A percentile compares a stretch with the other conserved stretches of the same genome.
These are phyloP conservation scores for Tonatia bakeri DNA, from an alignment of 2,113 vertebrate species.

Conservation along the genomic window DNA sequence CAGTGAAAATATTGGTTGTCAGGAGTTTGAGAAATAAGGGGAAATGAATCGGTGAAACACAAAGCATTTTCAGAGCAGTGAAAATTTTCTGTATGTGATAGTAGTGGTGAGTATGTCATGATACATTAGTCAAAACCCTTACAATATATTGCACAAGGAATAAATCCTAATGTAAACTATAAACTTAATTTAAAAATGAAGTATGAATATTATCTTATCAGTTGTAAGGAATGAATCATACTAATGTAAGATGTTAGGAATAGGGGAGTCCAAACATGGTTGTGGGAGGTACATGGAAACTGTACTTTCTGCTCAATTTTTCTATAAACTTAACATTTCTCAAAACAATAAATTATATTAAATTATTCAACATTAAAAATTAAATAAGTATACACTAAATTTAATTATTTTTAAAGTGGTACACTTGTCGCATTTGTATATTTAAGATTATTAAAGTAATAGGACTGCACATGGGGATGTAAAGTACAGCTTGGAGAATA, in stretches of 20 bases:
- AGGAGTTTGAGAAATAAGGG: neutral
- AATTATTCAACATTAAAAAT: neutral
- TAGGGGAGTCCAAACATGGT: neutral
- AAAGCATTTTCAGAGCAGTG: neutral
- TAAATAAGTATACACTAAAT: neutral
- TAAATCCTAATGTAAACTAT: neutral
- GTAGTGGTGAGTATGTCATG: neutral
- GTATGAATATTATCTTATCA: neutral
- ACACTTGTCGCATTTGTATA: neutral
- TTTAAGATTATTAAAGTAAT: neutral
- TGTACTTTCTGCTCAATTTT: neutral
- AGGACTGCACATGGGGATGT: neutral
- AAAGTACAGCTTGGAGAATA: neutral
- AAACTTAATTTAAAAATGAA: neutral
- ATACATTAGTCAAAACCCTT: neutral
- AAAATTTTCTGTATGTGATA: neutral
- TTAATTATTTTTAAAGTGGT: too few species aligned
- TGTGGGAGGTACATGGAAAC: neutral
- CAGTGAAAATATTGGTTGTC: neutral
- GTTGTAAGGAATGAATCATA: neutral
- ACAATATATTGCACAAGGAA: neutral
- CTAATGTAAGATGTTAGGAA: neutral
- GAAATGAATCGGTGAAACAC: neutral
- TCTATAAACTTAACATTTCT: neutral
- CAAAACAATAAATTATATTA: neutral